Evolutionary conservation across 2,888 invertebrate genomes (phyloP), one percentile per base, ranked within the genome.

Genomic region (Aleiodes testaceus): DNA sequence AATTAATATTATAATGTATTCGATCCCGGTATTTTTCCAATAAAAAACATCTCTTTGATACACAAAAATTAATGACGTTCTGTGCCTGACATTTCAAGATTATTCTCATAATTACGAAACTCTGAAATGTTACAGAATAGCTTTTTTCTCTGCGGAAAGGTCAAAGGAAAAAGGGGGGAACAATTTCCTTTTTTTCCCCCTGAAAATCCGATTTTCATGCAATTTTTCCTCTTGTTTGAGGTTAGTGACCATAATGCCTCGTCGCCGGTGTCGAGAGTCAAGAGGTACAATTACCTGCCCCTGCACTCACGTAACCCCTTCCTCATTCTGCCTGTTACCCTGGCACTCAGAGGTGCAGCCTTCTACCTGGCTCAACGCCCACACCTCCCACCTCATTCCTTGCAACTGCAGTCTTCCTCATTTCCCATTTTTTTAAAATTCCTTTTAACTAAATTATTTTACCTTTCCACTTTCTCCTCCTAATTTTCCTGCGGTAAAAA

Each of bases 321-420:
- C 36, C 44, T 63, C 44, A 14, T n/a, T 67, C 11, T 52, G 36
- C 45, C 79, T 83, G 83, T 70, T 83, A 73, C 78, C 83, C 83
- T 82, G 81, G 79, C 76, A 82, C 69, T 77, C 79, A 78, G 80
- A 83, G 83, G 82, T 82, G 79, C 80, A 80, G 76, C 77, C 79
- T 81, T 83, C 81, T 82, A 83, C 83, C 83, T 83, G 83, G 76
- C 79, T 78, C 79, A 78, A 83, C 82, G 82, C 81, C 82, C 80
- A 82, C 83, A 81, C 80, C 80, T 82, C 79, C 79, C 80, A 80
- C 78, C 42, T 55, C 64, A 73, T 74, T 72, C 30, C 70, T 70
- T 73, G 5, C 44, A 12, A 7, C 53, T 45, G 11, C 47, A 45
- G 0, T 16, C 30, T 55, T 9, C 9, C 16, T 20, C n/a, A 18